Base-by-base conservation (phyloP, 2,113 vertebrate species). In the Heliornis fulica region DNA sequence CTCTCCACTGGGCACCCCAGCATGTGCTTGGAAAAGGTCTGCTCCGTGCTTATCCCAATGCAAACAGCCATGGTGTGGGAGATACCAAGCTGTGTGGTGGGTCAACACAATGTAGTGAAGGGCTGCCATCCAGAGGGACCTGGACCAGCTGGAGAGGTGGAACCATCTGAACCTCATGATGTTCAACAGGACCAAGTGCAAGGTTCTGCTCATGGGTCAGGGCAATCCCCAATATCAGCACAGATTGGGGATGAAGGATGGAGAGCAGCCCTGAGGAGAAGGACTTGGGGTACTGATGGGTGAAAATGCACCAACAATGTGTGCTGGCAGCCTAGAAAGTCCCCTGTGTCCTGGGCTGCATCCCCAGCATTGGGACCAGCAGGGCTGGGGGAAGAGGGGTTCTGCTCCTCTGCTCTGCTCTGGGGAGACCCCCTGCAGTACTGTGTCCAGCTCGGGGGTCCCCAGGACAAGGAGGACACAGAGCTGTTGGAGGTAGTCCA, bases 211-310 rank as follows among this genome's bases (percentile, higher is more conserved):
- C 38, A 8, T 40, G 16, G 23, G n/a, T 7, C 1, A 0, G 45
- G 70, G 25, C 40, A 53, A 16, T 2, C 10, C 22, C 23, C 1
- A 0, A 9, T 7, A 21, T 20, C 38, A 40, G 2, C 8, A 11
- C 40, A 82, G 69, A 15, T 60, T 31, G 45, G 32, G 54, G 36
- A 41, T 38, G 50, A 34, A 41, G 11, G 60, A 22, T 31, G 2
- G 56, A 64, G 29, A 64, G 29, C 31, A 61, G 85, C 40, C 22
- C 65, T 20, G 18, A 3, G 1, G 8, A 63, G 54, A 45, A 60
- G 23, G 16, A 4, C 20, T 25, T 15, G 41, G 51, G 13, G 12
- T 25, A 4, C 26, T 46, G 51, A 28, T 7, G 21, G 15, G 2
- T 31, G n/a, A 29, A 34, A 36, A 9, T 11, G 40, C 36, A 7